phyloP scores from a whole-genome alignment of 2,888 invertebrate species.

The Noctuana brunneofusca region DNA sequence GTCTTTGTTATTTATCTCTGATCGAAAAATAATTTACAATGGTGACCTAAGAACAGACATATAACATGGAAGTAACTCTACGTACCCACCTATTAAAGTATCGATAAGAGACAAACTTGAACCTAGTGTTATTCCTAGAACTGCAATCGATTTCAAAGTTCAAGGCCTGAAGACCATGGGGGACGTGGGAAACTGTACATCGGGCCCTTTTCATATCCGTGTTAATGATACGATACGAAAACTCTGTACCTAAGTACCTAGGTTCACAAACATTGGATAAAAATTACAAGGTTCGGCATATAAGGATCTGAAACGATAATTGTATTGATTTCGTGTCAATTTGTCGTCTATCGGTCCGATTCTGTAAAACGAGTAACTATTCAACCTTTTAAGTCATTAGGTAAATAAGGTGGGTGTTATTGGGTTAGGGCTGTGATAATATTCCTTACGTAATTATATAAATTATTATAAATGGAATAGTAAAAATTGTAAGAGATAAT shows the following conservation, averaged over 20 bases:
- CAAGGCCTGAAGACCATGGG: conserved; percentile 43
- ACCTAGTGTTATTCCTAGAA: conserved; percentile 37
- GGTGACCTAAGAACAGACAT: too few relatives aligned
- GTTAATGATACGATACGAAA: conserved; percentile 1
- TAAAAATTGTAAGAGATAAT: too few relatives aligned
- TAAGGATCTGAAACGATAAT: neutral
- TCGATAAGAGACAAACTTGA: conserved; percentile 4
- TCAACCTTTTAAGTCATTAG: neutral
- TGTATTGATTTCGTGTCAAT: conserved; percentile 6
- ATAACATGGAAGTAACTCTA: neutral
- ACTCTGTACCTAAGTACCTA: neutral
- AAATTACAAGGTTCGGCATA: neutral
- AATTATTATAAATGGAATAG: too few relatives aligned
- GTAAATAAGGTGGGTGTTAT: conserved; percentile 11
- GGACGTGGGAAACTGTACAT: conserved; percentile 35
- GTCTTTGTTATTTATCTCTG: too few relatives aligned
- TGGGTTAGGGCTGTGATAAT: neutral
- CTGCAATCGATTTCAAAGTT: conserved; percentile 49
- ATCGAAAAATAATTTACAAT: neutral
- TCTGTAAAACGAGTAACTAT: neutral
- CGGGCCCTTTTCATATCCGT: conserved; percentile 12
- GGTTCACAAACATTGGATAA: neutral
- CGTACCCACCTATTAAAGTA: neutral
- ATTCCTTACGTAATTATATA: too few relatives aligned
- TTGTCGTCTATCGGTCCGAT: neutral